phyloP scores from a whole-genome alignment of 2,113 vertebrate genomes.

The Porphyrio hochstetteri region DNA sequence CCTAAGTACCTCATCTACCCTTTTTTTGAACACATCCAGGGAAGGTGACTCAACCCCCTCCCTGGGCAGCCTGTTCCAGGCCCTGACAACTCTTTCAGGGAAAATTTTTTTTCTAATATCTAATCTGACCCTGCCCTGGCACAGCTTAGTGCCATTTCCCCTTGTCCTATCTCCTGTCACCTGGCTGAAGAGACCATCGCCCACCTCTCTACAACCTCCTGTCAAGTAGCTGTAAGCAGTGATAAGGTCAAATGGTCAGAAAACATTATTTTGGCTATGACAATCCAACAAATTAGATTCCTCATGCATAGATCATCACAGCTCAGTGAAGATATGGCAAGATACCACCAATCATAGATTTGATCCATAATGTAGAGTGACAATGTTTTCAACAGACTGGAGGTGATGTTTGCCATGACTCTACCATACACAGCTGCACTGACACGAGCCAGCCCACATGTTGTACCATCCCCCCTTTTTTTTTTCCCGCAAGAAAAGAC shows the following conservation, averaged over 20 bases:
- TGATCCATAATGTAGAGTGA: background rate
- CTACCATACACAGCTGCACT: background rate
- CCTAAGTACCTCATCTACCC: too few species aligned
- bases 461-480: accelerated
- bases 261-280: background rate
- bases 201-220: too few species aligned
- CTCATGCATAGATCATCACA: background rate
- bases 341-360: background rate
- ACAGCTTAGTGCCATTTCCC: too few species aligned
- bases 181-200: too few species aligned
- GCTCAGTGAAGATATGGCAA: background rate
- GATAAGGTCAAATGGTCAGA: background rate
- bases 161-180: too few species aligned
- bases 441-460: background rate
- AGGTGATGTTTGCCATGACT: background rate
- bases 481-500: background rate
- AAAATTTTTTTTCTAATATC: too few species aligned
- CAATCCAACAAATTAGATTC: background rate
- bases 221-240: too few species aligned
- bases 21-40: too few species aligned
- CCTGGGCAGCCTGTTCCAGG: too few species aligned
- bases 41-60: too few species aligned
- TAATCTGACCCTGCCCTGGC: too few species aligned
- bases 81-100: too few species aligned
- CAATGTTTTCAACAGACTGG: background rate